Evolutionary conservation across 2,797 vertebrate genomes (phyloP), one percentile per base, ranked within the genome.

Genomic region (Bryconaethiops microstoma): DNA sequence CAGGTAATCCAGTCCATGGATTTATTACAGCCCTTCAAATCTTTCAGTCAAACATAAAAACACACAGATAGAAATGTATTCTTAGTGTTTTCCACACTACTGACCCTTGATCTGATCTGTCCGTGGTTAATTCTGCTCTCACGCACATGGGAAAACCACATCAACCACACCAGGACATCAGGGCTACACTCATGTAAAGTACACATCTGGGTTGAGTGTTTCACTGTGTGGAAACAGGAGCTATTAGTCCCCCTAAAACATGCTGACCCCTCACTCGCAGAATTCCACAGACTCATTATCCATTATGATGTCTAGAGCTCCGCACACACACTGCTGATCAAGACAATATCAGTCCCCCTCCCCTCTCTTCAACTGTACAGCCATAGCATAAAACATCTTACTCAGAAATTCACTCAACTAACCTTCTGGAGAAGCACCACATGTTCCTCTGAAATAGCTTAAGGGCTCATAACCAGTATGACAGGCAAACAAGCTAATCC

Each of bases 251-350:
- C 10, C 45, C 42, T 21, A 13, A 80, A 76, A 70, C 45, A 62
- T 52, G 39, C n/a, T 76, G 35, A 71, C 74, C 79, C 57, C 64
- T 68, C 68, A 69, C 72, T 48, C 25, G n/a, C 42, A 63, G 17
- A 76, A 71, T n/a, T 76, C 16, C 23, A 69, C 74, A 64, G 55
- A 76, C 54, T 63, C 74, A 71, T 64, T 59, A 62, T 55, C 40
- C 74, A 77, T 54, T 76, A 55, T 48, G 42, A 9, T 40, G n/a
- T 70, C 45, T 52, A 52, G 35, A 70, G 29, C 65, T 39, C 39
- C 65, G 76, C 73, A 81, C 50, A 72, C n/a, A 29, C 54, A 12
- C 71, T 39, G 29, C 71, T 40, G 19, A 59, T 55, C 71, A n/a
- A 59, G 29, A 59, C 19, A 40, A 29, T 13, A 74, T 39, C 29